phyloP scores from a whole-genome alignment of 2,888 invertebrate genomes.

The Cerastis leucographa region DNA sequence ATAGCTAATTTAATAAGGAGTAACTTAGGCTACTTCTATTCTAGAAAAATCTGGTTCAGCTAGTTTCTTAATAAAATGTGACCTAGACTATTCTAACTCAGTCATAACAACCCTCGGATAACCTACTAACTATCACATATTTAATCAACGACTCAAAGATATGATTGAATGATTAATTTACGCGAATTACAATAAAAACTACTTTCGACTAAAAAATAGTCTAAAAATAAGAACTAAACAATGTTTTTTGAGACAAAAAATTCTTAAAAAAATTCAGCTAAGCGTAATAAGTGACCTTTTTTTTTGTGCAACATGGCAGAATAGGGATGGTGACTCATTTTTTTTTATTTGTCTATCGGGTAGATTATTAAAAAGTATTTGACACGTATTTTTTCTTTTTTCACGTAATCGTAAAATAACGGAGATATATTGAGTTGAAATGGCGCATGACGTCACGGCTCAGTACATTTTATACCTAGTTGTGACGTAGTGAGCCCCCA shows the following conservation, averaged over 20 bases:
- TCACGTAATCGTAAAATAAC: too few species aligned
- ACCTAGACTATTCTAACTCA: background rate
- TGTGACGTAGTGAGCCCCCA: too few species aligned
- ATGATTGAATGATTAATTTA: conserved; percentile 64
- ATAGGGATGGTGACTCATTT: too few species aligned
- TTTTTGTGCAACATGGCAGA: conserved; percentile 36
- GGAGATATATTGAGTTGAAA: too few species aligned
- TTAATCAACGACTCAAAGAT: conserved; percentile 62
- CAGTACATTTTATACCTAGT: too few species aligned
- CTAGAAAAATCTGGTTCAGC: too few species aligned
- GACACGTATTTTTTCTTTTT: too few species aligned
- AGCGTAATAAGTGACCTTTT: conserved; percentile 47
- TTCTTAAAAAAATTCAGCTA: conserved; percentile 46
- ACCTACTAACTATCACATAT: conserved; percentile 33
- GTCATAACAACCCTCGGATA: conserved; percentile 12
- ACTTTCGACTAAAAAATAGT: conserved; percentile 41
- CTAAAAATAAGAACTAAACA: conserved; percentile 39
- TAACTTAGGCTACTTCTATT: too few species aligned
- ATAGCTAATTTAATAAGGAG: too few species aligned
- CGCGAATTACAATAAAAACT: conserved; percentile 51
- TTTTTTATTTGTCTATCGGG: too few species aligned
- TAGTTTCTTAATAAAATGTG: background rate
- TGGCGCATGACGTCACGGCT: too few species aligned
- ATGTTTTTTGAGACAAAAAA: conserved; percentile 51
- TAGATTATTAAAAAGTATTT: too few species aligned